Percentiles rank a stretch among this genome's conserved stretches.
Conservation (phyloP, 2,888 invertebrate species). For the Lissocephala sabroskyi region DNA sequence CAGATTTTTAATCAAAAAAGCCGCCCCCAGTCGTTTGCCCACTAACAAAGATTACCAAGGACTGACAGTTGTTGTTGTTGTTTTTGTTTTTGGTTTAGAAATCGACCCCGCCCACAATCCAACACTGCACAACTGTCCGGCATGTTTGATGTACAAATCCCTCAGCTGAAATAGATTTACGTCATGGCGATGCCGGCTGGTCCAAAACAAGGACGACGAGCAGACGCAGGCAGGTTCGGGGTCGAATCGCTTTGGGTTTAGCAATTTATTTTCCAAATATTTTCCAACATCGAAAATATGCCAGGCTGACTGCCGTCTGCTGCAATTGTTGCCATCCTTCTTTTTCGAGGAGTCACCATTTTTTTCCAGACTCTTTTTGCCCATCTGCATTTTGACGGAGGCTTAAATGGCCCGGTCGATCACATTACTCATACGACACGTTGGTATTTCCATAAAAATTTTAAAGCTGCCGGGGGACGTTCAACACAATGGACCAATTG, state of each 20-base stretch:
- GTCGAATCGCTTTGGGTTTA: conserved; percentile 17
- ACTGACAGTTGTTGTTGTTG: conserved; percentile 29
- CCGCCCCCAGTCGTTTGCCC: neutral
- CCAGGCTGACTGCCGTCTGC: neutral
- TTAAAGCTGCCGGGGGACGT: neutral
- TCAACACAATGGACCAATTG: neutral
- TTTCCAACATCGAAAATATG: conserved; percentile 53
- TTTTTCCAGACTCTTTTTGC: neutral
- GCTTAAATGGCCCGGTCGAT: conserved; percentile 1
- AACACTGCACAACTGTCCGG: conserved; percentile 53
- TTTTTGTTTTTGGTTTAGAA: neutral
- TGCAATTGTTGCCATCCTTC: neutral
- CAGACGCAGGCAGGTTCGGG: conserved; percentile 17
- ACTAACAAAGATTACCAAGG: conserved; percentile 38
- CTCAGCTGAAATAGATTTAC: conserved; percentile 66
- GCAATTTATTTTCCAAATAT: conserved; percentile 59
- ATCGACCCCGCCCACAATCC: conserved; percentile 25
- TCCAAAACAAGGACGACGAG: conserved; percentile 13
- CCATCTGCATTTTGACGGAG: neutral
- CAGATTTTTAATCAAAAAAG: conserved; percentile 48
- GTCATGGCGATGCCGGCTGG: conserved; percentile 36
- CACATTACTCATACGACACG: conserved; percentile 30
- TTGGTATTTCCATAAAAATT: neutral
- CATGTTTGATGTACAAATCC: conserved; percentile 62
- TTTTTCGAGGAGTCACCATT: neutral